Evolutionary conservation across 2,797 vertebrate species (phyloP).

Genomic region (Gymnocypris eckloni): DNA sequence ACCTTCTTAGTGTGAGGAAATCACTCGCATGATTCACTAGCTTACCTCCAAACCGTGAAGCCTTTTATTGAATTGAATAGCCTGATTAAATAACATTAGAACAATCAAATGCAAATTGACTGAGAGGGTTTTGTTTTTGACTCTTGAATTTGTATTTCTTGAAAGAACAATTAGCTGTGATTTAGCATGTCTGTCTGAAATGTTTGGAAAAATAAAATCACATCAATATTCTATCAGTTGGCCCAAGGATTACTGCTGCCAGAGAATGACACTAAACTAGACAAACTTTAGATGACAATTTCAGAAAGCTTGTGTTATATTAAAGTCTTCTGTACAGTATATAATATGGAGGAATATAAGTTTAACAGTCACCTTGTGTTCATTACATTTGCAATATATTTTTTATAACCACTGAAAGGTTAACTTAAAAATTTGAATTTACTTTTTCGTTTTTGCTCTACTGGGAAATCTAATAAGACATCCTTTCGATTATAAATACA

Average conservation of each 20-base stretch:
- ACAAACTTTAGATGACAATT: not conserved
- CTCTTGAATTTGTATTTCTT: conserved; percentile 61
- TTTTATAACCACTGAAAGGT: not conserved
- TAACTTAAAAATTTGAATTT: not conserved
- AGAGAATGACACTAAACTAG: conserved; percentile 24
- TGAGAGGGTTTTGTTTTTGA: conserved; percentile 67
- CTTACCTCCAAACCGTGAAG: conserved; percentile 20
- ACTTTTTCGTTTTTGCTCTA: not conserved
- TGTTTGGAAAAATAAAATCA: conserved; percentile 72
- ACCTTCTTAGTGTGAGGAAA: not conserved
- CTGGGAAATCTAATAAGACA: not conserved
- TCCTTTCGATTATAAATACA: not conserved
- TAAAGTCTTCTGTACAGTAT: not conserved
- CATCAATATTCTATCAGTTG: conserved; percentile 76
- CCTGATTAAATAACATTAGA: conserved; percentile 67
- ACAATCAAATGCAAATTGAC: conserved; percentile 70
- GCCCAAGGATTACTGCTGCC: conserved; percentile 61
- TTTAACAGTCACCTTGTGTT: not conserved
- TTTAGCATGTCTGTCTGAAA: conserved; percentile 65
- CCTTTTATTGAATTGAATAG: conserved; percentile 29
- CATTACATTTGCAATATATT: not conserved
- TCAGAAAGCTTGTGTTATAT: conserved; percentile 1
- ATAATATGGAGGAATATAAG: not conserved
- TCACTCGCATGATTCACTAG: conserved; percentile 6
- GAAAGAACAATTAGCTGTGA: conserved; percentile 68